These are phyloP conservation scores for Pemphigus obesinymphae DNA, from an alignment of 1,140 invertebrate species.

Conservation along the genomic window DNA sequence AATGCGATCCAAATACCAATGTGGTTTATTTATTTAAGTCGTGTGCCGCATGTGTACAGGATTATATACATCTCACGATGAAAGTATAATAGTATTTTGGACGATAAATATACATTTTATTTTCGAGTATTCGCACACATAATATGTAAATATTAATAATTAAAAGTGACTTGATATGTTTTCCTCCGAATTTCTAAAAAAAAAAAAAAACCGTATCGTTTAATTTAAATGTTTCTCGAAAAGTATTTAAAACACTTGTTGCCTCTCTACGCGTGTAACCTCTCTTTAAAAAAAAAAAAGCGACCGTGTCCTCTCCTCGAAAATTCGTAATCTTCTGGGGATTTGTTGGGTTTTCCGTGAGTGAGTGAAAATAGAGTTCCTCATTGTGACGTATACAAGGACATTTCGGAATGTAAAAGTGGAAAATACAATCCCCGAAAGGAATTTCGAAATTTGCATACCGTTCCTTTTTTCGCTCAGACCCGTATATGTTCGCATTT, in stretches of 20 bases:
- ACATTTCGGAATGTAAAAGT: neutral
- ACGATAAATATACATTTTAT: no score
- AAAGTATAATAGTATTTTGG: neutral
- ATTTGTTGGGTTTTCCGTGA: neutral
- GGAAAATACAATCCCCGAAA: neutral
- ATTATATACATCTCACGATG: neutral
- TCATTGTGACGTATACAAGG: neutral
- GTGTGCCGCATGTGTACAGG: neutral
- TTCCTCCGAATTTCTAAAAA: no score
- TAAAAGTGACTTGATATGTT: no score
- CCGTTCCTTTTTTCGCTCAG: neutral
- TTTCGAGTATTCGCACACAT: no score
- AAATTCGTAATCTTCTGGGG: neutral
- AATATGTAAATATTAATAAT: no score
- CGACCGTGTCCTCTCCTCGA: no score
- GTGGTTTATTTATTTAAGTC: neutral
- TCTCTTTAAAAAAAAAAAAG: no score
- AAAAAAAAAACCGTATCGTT: no score
- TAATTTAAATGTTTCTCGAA: neutral
- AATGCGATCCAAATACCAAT: neutral
- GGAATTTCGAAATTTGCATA: conserved; percentile 11
- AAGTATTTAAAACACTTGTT: neutral
- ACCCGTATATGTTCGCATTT: neutral
- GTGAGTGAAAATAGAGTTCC: neutral
- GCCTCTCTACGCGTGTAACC: no score